Evolutionary conservation across 2,113 vertebrate genomes (phyloP).

Genomic region (Corydoras sp.): DNA sequence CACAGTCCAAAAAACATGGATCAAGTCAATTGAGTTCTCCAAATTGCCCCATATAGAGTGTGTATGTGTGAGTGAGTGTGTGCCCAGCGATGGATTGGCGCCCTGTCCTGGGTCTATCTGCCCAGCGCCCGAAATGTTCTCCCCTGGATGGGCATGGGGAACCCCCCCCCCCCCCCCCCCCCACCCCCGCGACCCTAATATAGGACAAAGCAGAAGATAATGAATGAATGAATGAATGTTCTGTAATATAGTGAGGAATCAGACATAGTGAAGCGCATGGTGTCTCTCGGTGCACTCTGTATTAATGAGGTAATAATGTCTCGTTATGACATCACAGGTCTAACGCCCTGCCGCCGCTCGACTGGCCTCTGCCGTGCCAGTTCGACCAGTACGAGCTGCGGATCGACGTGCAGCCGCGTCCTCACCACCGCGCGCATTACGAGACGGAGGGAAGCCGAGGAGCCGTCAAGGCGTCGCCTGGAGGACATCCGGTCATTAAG

Average conservation of each 20-base stretch:
- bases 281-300: too few relatives aligned
- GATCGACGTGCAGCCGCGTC: conserved; percentile 82
- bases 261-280: not conserved
- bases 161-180: too few relatives aligned
- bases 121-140: too few relatives aligned
- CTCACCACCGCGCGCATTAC: conserved; percentile 86
- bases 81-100: too few relatives aligned
- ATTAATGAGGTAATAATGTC: not conserved
- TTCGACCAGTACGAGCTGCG: conserved; percentile 83
- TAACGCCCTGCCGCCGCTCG: conserved; percentile 79
- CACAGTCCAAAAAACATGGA: too few relatives aligned
- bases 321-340: conserved; percentile 59
- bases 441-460: conserved; percentile 88
- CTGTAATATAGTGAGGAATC: not conserved
- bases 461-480: conserved; percentile 79
- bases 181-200: too few relatives aligned
- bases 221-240: not conserved
- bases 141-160: too few relatives aligned
- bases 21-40: too few relatives aligned
- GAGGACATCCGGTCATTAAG: conserved; percentile 85
- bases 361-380: conserved; percentile 85
- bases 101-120: too few relatives aligned
- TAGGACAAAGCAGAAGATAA: too few relatives aligned
- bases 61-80: too few relatives aligned
- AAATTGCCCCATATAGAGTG: too few relatives aligned